Evolutionary conservation across 2,888 invertebrate species (phyloP), one percentile per base, ranked within the genome.

Genomic region (Rhagonycha lutea): DNA sequence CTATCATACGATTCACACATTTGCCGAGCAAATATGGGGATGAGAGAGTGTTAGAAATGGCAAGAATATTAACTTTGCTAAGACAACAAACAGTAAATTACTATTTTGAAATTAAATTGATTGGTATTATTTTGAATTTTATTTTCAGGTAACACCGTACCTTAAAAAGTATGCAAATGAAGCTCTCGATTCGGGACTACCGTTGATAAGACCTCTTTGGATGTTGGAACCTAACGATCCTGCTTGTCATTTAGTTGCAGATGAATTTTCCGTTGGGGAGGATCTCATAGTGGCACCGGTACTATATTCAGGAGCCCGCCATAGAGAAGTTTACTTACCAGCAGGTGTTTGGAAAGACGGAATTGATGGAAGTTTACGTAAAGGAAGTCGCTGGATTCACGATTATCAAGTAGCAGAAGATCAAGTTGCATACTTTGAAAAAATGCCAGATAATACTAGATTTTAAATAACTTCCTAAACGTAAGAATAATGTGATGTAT

Each of bases 301-400:
- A 69, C 86, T 97, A 32, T 89, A 92, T 70, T 90, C 92, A 0
- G 93, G 93, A 0, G 90, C 92, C 61, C 91, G 92, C 28, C 92
- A 93, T 79, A 90, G 94, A 79, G 97, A 94, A 89, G 94, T 98
- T 74, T 97, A 97, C 85, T 89, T 97, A 28, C 97, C 97, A 0
- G 94, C 94, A 26, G 98, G 98, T 0, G 94, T 96, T 0, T 98
- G 98, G 98, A 94, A 94, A 84, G 97, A 98, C 84, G 96, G 96
- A 12, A 95, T 96, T 81, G 96, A 96, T 85, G 94, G 94, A 0
- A 95, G 95, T 24, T 89, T 95, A 62, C 91, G 96, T 47, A 96
- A 96, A 84, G 97, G 97, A 0, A 96, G 93, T 80, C 91, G 96
- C 78, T 97, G 96, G 97, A 94, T 97, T 85, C 96, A 96, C 85